Base-by-base conservation (phyloP, 2,113 vertebrate genomes). In the Maccullochella peelii region DNA sequence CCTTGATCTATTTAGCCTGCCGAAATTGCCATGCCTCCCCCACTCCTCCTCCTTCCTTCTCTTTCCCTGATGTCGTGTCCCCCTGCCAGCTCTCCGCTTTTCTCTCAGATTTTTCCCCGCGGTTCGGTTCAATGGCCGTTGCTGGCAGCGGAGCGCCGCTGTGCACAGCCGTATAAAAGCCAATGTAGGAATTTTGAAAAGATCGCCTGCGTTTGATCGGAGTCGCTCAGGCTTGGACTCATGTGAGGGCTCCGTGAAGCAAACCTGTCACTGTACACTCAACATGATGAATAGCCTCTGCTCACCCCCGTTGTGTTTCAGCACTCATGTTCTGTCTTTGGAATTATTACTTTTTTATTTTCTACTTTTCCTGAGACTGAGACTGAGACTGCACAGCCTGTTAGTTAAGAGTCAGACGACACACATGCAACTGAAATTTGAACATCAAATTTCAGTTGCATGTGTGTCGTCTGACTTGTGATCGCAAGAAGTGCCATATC, bases 111-210 rank as follows among this genome's bases (percentile, higher is more conserved):
- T 89, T 75, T 84, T 52, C 33, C 33, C 73, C 63, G 20, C 33
- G 89, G 80, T 88, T 95, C 90, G 82, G 91, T 90, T 27, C 83
- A 89, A 80, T 86, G 49, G 55, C 65, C 70, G 80, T 82, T n/a
- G 12, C 61, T 23, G 65, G 66, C 76, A 23, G 84, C 73, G 83
- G 86, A 82, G 49, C 73, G 69, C 65, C 23, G 63, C 57, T 88
- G 58, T 84, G 73, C 62, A 57, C 75, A 15, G 73, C 80, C 89
- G 57, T 77, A 82, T 33, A 65, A 91, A 76, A 94, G 95, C 93
- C 85, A 91, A 87, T 92, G 84, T 85, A 87, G 93, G 77, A 86
- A 93, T 95, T 95, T 92, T 91, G 85, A 93, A 92, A 88, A 93
- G 85, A 90, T 85, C 91, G 85, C 77, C 80, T 81, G 83, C 57